Evolutionary conservation across 2,888 invertebrate species (phyloP), one percentile per base, ranked within the genome.

Genomic region (Baronia brevicornis): DNA sequence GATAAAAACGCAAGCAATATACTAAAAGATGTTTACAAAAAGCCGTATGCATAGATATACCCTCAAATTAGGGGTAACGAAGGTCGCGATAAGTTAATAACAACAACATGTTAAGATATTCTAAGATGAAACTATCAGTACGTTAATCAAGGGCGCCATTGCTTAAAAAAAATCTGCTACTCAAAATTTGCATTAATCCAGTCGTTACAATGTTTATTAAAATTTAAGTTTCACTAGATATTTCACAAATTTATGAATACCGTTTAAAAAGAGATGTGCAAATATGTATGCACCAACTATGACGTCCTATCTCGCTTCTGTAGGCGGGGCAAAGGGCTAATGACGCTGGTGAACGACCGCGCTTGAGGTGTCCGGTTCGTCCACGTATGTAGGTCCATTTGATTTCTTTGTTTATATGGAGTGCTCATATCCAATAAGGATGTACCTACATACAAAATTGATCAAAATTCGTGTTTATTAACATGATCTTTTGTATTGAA

Each of bases 341-440:
- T 36, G 44, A 40, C 36, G 38, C 50, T 64, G 63, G 65, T 68
- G 66, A 70, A 66, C 65, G 65, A 67, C 65, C 65, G 60, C 60
- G 29, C 15, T 20, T 28, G 12, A 23, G 19, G 17, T 32, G 30
- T 28, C 33, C 33, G 34, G 38, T 36, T 28, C 27, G 32, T 38
- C 35, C 12, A 28, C 35, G 33, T n/a, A n/a, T n/a, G n/a, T 20
- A 29, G 24, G 30, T 15, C 27, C 27, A 31, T 31, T 33, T 11
- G 22, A 26, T 43, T 28, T 33, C 33, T 33, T 35, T 35, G 27
- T 25, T 22, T 28, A 31, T 36, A 33, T 36, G 33, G 23, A 14
- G 18, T 24, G 26, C 26, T 35, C 8, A 26, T 35, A 32, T 29
- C 19, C 15, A 15, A 36, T 29, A 33, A 15, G 17, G 26, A 33